Evolutionary conservation across 1,140 invertebrate species (phyloP).

Genomic region (Cardiocondyla obscurior): DNA sequence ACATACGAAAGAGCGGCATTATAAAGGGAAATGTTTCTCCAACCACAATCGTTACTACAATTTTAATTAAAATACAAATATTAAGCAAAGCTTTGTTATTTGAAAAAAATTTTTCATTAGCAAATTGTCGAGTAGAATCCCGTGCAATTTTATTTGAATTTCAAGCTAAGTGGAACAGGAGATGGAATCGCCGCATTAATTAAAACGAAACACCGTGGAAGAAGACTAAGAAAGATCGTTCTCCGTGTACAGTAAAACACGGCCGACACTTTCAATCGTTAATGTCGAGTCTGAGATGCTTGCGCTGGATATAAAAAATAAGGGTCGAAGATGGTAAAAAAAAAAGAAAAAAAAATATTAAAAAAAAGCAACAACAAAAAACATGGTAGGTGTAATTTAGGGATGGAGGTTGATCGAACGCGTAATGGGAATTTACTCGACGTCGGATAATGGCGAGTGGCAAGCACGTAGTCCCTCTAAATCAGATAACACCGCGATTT

Average conservation of each 20-base stretch:
- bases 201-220: background rate
- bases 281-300: too few species aligned
- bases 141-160: background rate
- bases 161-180: background rate
- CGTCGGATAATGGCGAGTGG: constrained; percentile 3
- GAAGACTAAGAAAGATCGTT: background rate
- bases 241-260: too few species aligned
- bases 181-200: background rate
- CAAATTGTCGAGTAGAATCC: background rate
- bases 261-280: background rate
- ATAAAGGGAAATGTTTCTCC: background rate
- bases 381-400: background rate
- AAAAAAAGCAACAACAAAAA: background rate
- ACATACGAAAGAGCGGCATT: background rate
- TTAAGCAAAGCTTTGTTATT: too few species aligned
- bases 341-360: background rate
- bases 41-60: too few species aligned
- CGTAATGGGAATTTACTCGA: constrained; percentile 9
- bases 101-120: too few species aligned
- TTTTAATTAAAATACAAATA: background rate
- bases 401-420: background rate
- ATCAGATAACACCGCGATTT: constrained; percentile 43
- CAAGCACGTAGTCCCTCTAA: constrained; percentile 41
- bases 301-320: background rate
- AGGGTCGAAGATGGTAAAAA: too few species aligned